Conservation (phyloP, 2,888 invertebrate species). For the Agrotis clavis region DNA sequence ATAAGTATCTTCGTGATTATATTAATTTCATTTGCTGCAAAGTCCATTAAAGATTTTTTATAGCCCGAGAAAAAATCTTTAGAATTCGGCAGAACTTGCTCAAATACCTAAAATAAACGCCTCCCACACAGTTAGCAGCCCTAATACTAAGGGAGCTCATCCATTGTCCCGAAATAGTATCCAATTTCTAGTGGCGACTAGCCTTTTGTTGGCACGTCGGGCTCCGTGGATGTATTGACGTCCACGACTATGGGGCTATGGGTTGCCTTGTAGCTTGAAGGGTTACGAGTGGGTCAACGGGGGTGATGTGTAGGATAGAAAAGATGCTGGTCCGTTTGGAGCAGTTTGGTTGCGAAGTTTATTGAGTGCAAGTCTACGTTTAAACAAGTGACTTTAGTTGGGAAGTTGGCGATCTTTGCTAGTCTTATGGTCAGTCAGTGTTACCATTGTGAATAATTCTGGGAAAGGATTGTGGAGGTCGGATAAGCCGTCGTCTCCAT, state of each 20-base stretch:
- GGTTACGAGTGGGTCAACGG: constrained; percentile 48
- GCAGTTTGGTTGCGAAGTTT: constrained; percentile 2
- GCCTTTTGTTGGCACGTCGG: constrained; percentile 63
- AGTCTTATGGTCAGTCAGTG: background rate
- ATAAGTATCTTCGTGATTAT: too few species aligned
- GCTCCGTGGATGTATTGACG: constrained; percentile 49
- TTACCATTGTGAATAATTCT: background rate
- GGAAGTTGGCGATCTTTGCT: background rate
- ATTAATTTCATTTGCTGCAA: too few species aligned
- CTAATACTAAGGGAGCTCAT: constrained; percentile 61
- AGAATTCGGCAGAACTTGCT: background rate
- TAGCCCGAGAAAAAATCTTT: background rate
- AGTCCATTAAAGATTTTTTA: background rate
- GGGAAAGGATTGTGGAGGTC: background rate
- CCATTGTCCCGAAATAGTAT: constrained; percentile 63
- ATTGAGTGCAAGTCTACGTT: background rate
- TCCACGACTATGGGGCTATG: constrained; percentile 25
- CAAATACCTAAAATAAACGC: background rate
- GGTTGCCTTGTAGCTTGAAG: constrained; percentile 32
- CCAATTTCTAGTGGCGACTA: constrained; percentile 66
- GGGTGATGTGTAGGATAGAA: constrained; percentile 6
- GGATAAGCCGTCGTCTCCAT: background rate
- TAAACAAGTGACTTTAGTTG: too few species aligned
- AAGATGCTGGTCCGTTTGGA: background rate
- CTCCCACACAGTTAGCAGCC: constrained; percentile 33